Evolutionary conservation across 2,797 vertebrate species (phyloP).

Genomic region (Cirrhinus mrigala): DNA sequence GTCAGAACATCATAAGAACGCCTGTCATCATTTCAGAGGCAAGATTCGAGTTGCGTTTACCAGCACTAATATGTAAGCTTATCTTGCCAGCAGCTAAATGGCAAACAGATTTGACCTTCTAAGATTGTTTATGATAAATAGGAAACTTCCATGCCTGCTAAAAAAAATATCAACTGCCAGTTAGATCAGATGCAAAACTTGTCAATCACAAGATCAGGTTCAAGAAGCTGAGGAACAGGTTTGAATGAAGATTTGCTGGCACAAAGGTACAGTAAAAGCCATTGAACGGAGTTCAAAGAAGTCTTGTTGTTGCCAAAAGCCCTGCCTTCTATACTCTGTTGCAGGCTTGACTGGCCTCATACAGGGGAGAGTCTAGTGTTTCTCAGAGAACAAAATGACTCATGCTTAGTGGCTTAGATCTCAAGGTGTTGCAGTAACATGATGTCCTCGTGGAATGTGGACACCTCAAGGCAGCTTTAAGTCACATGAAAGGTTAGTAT

Average conservation of each 20-base stretch:
- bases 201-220: conserved; percentile 50
- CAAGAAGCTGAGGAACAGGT: conserved; percentile 48
- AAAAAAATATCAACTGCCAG: conserved; percentile 31
- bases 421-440: conserved; percentile 50
- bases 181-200: conserved; percentile 41
- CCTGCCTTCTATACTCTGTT: conserved; percentile 37
- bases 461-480: conserved; percentile 49
- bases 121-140: conserved; percentile 20
- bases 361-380: conserved; percentile 48
- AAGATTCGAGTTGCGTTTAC: not conserved
- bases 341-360: conserved; percentile 44
- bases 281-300: conserved; percentile 48
- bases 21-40: not conserved
- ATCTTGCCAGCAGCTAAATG: not conserved
- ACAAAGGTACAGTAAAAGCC: conserved; percentile 44
- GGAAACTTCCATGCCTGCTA: conserved; percentile 10
- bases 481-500: conserved; percentile 36
- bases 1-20: not conserved
- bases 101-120: conserved; percentile 22
- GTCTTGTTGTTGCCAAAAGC: conserved; percentile 46
- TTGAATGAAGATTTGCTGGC: conserved; percentile 41
- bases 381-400: conserved; percentile 54
- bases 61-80: not conserved
- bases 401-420: conserved; percentile 24
- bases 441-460: conserved; percentile 54